Base-by-base conservation (phyloP, 2,888 invertebrate genomes). In the Cotesia congregata region DNA sequence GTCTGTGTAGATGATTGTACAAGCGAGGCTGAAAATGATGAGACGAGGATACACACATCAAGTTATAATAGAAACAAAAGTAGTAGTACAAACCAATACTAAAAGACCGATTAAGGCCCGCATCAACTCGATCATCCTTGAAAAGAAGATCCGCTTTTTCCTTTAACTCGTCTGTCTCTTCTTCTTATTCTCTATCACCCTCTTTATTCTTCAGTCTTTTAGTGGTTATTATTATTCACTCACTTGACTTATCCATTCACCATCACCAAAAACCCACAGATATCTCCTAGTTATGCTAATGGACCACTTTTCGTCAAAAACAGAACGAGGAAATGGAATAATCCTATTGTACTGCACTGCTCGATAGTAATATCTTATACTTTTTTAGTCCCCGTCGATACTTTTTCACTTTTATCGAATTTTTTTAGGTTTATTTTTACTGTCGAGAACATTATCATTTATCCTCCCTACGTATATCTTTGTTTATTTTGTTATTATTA, bases 101-200 rank as follows among this genome's bases (percentile, higher is more conserved):
- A 67, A 50, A 73, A 12, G 75, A 76, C 82, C 83, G 83, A 85
- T 85, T 84, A 84, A 83, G 83, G 81, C 77, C 78, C 77, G 79
- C 76, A 50, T 12, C 50, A 50, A 50, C 9, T 50, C 50, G 50
- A 50, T 70, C 38, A 73, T 77, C 77, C 60, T 64, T 69, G 76
- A 72, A 71, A 74, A 74, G 69, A 72, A 64, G 69, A 73, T 78
- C 71, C 73, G 67, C 74, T 81, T 83, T 81, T 83, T 85, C 79
- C 68, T 78, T 79, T 50, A 12, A 60, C 78, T 79, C 76, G 74
- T 80, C 79, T 75, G 77, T 77, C 77, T 81, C 79, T 77, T 80
- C 79, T 82, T 64, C 80, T 80, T 65, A 30, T 38, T 12, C 30
- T 12, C 65, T 65, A 65, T 38, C 30, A 30, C n/a, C 6, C 62